Conservation (phyloP, 2,113 vertebrate species). For the Actinemys pallida region DNA sequence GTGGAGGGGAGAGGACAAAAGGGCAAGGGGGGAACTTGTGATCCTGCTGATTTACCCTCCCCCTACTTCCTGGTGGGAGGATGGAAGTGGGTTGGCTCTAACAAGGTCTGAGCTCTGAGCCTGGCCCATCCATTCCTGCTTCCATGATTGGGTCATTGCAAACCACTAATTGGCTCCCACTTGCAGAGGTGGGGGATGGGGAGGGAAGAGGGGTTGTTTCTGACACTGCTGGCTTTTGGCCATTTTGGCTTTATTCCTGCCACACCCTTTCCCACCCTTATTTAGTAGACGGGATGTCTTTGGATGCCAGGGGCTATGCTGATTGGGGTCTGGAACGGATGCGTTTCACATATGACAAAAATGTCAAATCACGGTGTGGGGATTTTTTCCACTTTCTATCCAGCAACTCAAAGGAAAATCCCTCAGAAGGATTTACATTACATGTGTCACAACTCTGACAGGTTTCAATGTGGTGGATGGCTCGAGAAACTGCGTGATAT, state of each 20-base stretch:
- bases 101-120: background rate
- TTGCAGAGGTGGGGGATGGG: background rate
- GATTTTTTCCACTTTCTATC: background rate
- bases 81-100: background rate
- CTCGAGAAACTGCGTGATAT: background rate
- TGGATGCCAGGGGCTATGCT: background rate
- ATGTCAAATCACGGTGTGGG: background rate
- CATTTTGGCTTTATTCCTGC: background rate
- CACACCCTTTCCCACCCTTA: background rate
- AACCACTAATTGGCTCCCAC: background rate
- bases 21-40: background rate
- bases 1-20: background rate
- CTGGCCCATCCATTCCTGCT: background rate
- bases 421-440: background rate
- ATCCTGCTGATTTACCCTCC: background rate
- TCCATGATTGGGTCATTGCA: background rate
- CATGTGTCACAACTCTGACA: background rate
- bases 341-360: background rate
- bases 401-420: background rate
- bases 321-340: background rate
- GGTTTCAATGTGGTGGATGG: background rate
- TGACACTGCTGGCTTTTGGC: background rate
- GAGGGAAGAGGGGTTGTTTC: background rate
- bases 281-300: background rate
- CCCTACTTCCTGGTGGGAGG: background rate